Conservation (phyloP, 2,888 invertebrate species). For the Invenusta paracnida region DNA sequence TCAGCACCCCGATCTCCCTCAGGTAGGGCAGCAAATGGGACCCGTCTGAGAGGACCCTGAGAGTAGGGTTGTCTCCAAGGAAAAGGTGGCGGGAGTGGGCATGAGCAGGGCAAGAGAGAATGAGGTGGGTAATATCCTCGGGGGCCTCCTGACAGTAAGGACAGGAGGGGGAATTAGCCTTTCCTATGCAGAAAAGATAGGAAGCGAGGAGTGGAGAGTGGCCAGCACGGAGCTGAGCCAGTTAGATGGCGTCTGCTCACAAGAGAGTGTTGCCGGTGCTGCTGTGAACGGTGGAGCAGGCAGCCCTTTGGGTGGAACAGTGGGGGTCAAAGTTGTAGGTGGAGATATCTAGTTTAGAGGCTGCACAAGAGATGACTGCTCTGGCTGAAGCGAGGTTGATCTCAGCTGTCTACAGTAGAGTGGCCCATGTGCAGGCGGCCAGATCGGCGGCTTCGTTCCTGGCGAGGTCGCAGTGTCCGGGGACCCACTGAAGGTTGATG, state of each 20-base stretch:
- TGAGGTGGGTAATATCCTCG: not conserved
- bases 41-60: too few relatives aligned
- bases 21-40: too few relatives aligned
- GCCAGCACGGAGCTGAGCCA: not conserved
- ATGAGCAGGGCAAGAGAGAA: not conserved
- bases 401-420: not conserved
- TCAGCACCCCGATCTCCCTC: too few relatives aligned
- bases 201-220: too few relatives aligned
- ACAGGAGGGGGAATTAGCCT: not conserved
- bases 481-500: not conserved
- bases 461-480: constrained; percentile 2
- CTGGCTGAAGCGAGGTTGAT: not conserved
- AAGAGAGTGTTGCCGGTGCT: not conserved
- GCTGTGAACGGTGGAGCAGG: too few relatives aligned
- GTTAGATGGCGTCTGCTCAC: not conserved
- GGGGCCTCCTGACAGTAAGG: too few relatives aligned
- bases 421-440: not conserved
- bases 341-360: not conserved
- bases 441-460: not conserved
- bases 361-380: not conserved
- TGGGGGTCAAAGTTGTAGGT: not conserved
- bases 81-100: not conserved
- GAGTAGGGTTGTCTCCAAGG: too few relatives aligned
- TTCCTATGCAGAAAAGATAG: not conserved
- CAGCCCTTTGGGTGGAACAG: not conserved